Evolutionary conservation across 1,140 invertebrate species (phyloP).

Genomic region (Anagrus nilaparvatae): DNA sequence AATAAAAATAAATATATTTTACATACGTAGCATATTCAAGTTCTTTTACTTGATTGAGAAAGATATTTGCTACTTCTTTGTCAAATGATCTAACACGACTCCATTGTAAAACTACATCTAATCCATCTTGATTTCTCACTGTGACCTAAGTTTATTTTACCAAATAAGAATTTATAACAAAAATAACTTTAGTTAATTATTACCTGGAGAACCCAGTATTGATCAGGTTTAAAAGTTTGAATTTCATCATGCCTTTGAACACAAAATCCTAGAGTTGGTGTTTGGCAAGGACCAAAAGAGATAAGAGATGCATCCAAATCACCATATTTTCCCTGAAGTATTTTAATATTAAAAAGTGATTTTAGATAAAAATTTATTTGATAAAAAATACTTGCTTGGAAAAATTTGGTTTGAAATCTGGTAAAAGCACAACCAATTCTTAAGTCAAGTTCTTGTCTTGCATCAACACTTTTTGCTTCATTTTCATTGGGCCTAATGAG

Average conservation of each 20-base stretch:
- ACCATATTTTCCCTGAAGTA: constrained; percentile 79
- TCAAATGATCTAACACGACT: constrained; percentile 85
- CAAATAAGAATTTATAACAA: not conserved
- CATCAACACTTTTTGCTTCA: constrained; percentile 94
- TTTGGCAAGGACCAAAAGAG: constrained; percentile 98
- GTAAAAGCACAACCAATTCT: constrained; percentile 99
- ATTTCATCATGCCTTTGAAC: constrained; percentile 97
- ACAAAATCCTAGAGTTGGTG: constrained; percentile 98
- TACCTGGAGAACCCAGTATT: constrained; percentile 87
- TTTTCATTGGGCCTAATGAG: constrained; percentile 90
- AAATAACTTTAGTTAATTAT: not conserved
- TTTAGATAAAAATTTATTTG: not conserved
- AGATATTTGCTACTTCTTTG: constrained; percentile 87
- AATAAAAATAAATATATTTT: constrained; percentile 13
- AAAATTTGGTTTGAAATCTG: constrained; percentile 95
- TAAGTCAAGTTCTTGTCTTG: constrained; percentile 93
- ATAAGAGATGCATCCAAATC: constrained; percentile 95
- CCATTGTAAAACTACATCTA: constrained; percentile 75
- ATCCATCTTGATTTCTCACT: constrained; percentile 54
- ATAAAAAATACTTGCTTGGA: constrained; percentile 53
- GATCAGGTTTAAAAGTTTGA: constrained; percentile 95
- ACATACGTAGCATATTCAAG: constrained; percentile 70
- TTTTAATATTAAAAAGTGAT: not conserved
- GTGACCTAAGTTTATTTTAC: constrained; percentile 42
- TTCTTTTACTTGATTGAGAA: constrained; percentile 76